phyloP scores from a whole-genome alignment of 2,797 vertebrate species.

The Mastacembelus armatus region DNA sequence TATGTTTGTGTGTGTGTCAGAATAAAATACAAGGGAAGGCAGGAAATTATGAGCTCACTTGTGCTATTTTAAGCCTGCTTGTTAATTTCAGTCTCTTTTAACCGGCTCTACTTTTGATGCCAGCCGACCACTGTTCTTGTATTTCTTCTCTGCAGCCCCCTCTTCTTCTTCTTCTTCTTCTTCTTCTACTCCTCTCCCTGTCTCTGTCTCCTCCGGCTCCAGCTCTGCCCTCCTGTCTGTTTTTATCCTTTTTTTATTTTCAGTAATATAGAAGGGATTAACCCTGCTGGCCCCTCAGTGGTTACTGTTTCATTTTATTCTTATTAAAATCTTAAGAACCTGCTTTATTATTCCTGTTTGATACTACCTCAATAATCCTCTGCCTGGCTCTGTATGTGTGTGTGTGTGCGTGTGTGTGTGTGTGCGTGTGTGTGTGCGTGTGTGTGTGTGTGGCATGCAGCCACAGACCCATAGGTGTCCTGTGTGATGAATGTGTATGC shows the following conservation, averaged over 20 bases:
- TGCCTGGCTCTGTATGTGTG: constrained; percentile 53
- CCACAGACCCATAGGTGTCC: constrained; percentile 75
- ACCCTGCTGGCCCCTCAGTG: constrained; percentile 92
- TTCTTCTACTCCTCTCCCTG: constrained; percentile 31
- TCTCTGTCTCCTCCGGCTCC: constrained; percentile 68
- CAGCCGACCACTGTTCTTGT: constrained; percentile 66
- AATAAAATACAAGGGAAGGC: constrained; percentile 15
- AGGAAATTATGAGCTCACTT: constrained; percentile 39
- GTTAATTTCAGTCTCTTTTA: constrained; percentile 71
- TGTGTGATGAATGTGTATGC: constrained; percentile 74
- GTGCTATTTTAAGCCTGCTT: constrained; percentile 64
- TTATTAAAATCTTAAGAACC: constrained; percentile 99
- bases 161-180: too few species aligned
- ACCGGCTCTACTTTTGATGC: constrained; percentile 65
- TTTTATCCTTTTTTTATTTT: constrained; percentile 88
- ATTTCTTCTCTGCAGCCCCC: constrained; percentile 67
- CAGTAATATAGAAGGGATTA: constrained; percentile 99
- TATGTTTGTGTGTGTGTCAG: constrained; percentile 9
- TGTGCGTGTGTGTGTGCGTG: constrained; percentile 43
- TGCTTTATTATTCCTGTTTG: constrained; percentile 97
- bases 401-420: constrained; percentile 39
- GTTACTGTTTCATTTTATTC: constrained; percentile 99
- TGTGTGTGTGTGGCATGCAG: constrained; percentile 54
- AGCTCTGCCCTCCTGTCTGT: constrained; percentile 85
- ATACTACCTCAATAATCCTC: constrained; percentile 88